Evolutionary conservation across 2,888 invertebrate species (phyloP).

Genomic region (Drosophila atripex): DNA sequence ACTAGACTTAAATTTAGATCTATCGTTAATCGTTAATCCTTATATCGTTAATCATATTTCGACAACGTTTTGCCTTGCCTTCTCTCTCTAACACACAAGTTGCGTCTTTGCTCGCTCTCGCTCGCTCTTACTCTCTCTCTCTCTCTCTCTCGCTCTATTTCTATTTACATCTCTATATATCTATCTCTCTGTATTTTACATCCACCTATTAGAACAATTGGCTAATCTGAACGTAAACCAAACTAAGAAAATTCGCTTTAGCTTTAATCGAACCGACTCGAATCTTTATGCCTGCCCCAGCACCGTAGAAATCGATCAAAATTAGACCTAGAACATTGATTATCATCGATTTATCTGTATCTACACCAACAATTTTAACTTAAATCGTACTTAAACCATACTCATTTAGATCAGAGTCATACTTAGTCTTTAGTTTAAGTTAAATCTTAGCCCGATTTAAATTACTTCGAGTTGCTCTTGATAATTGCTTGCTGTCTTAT

Average conservation of each 20-base stretch:
- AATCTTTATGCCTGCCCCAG: slow-evolving; percentile 31
- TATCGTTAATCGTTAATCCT: slow-evolving; percentile 42
- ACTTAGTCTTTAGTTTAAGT: slow-evolving; percentile 45
- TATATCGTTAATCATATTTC: slow-evolving; percentile 37
- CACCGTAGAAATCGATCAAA: slow-evolving; percentile 37
- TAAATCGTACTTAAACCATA: slow-evolving; percentile 20
- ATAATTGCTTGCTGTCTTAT: slow-evolving; percentile 18
- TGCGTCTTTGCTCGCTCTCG: slow-evolving; percentile 37
- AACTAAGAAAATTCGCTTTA: slow-evolving; percentile 25
- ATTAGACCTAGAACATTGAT: slow-evolving; percentile 15
- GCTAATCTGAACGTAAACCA: slow-evolving; percentile 8
- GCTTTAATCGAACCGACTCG: slow-evolving; percentile 17
- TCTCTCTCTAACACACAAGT: slow-evolving; percentile 23
- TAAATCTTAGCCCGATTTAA: slow-evolving; percentile 26
- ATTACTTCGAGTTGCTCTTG: slow-evolving; percentile 10
- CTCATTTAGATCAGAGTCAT: slow-evolving; percentile 26
- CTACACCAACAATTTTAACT: slow-evolving; percentile 16
- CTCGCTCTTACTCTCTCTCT: slow-evolving; percentile 27
- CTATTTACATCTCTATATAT: slow-evolving; percentile 13
- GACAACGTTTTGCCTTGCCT: slow-evolving; percentile 40
- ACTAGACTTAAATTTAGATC: slow-evolving; percentile 40
- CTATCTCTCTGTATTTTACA: slow-evolving; percentile 11
- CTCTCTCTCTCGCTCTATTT: slow-evolving; percentile 36
- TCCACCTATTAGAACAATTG: slow-evolving; percentile 22
- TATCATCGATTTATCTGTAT: slow-evolving; percentile 15